Evolutionary conservation across 2,888 invertebrate genomes (phyloP), one percentile per base, ranked within the genome.

Genomic region (Balanococcus diminutus): DNA sequence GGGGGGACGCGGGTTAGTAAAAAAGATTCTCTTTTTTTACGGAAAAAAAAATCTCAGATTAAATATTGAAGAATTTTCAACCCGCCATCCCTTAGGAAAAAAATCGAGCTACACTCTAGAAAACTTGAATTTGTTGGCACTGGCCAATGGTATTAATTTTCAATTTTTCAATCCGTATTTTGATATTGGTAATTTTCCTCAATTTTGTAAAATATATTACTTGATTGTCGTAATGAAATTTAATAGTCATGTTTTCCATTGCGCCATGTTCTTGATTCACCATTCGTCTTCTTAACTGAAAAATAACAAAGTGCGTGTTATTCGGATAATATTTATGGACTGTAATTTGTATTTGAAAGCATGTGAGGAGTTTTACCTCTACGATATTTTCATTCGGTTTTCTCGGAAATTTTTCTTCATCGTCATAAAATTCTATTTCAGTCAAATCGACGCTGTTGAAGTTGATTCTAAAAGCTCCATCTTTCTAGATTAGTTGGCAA

Each of bases 401-500:
- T 86, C 96, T 92, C 0, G 95, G 93, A 0, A 91, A 92, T 83
- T 92, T 91, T 2, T 93, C 93, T 87, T 93, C 92, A 88, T 92
- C 92, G 88, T 95, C 94, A 31, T 95, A 92, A 88, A 98, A 94
- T 90, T 99, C 98, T 6, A 99, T 95, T 91, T 99, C 98, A 1
- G 96, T 94, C 87, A 99, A 92, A 90, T 99, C 99, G 46, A 99
- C 95, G 90, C 98, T 98, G 90, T 98, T 98, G 91, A 96, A 98
- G 90, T 98, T 98, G n/a, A 94, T 93, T 91, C 96, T 98, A 86
- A 96, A 91, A 79, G 92, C 90, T 42, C 92, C 92, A 88, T 93
- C 92, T 88, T 92, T 92, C 91, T 93, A 89, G 56, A 85, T 67
- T n/a, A 82, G 4, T 11, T 11, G 19, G 39, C 2, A 16, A 39